Conservation (phyloP, 2,797 vertebrate genomes). For the Echiichthys vipera region DNA sequence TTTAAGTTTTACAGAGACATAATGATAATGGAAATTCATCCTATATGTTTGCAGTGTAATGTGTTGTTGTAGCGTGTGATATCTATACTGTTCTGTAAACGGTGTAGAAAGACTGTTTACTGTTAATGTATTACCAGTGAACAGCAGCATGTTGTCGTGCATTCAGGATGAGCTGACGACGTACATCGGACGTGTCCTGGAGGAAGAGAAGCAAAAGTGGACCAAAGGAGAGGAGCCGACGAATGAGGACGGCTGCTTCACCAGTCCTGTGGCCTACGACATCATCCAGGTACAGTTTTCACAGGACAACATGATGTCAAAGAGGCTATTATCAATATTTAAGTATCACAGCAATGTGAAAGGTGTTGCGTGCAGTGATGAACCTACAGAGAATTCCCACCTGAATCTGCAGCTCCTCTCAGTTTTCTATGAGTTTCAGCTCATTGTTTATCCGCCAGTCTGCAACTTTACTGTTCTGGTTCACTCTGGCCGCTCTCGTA, state of each 20-base stretch:
- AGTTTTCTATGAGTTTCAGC: neutral
- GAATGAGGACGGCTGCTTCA: slow-evolving; percentile 80
- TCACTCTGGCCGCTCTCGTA: neutral
- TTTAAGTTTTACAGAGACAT: neutral
- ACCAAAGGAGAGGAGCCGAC: slow-evolving; percentile 75
- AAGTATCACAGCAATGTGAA: too few species aligned
- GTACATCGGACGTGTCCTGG: slow-evolving; percentile 77
- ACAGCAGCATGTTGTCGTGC: neutral
- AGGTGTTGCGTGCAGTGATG: too few species aligned
- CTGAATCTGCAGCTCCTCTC: neutral
- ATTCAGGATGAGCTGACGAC: slow-evolving; percentile 78
- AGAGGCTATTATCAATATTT: neutral
- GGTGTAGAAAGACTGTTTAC: too few species aligned
- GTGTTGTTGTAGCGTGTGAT: too few species aligned
- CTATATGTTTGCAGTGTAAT: too few species aligned
- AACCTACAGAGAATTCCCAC: too few species aligned
- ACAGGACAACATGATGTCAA: too few species aligned
- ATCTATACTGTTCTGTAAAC: too few species aligned
- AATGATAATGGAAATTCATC: neutral
- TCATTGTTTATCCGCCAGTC: neutral
- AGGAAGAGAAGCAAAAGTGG: slow-evolving; percentile 81
- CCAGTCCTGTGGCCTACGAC: slow-evolving; percentile 87
- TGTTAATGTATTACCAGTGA: neutral
- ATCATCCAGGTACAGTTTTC: slow-evolving; percentile 87
- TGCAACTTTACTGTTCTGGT: too few species aligned